phyloP scores from a whole-genome alignment of 2,113 vertebrate genomes.

The Dendrocopos noguchii region DNA sequence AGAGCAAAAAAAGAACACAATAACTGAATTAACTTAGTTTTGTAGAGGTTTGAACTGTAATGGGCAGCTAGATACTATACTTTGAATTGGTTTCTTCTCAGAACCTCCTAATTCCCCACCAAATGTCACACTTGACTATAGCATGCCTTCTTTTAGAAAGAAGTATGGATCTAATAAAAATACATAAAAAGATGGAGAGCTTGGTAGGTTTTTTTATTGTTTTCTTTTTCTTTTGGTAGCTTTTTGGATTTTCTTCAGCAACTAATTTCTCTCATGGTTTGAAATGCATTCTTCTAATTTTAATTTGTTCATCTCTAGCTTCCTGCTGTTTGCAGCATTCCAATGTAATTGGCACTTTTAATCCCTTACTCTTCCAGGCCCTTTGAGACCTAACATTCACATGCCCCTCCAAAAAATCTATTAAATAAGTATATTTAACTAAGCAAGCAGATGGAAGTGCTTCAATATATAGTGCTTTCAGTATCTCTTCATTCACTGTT shows the following conservation, averaged over 20 bases:
- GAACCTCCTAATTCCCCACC: background rate
- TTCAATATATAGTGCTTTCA: background rate
- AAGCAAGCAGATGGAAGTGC: background rate
- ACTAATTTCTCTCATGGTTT: background rate
- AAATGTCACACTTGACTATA: background rate
- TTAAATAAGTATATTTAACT: background rate
- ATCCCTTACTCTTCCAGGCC: background rate
- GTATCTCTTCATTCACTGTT: background rate
- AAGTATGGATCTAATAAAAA: background rate
- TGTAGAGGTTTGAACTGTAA: background rate
- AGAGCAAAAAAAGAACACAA: background rate
- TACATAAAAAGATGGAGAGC: background rate
- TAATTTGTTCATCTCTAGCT: background rate
- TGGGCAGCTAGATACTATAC: background rate
- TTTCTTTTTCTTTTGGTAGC: background rate
- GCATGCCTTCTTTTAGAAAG: background rate
- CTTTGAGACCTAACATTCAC: background rate
- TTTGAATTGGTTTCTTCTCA: background rate
- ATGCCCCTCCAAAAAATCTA: background rate
- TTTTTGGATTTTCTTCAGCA: background rate
- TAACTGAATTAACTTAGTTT: background rate
- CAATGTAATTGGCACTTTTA: background rate
- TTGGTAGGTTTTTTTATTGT: too few relatives aligned
- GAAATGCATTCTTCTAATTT: background rate
- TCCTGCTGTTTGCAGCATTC: background rate